Evolutionary conservation across 2,797 vertebrate genomes (phyloP).

Genomic region (Acropternis orthonyx): DNA sequence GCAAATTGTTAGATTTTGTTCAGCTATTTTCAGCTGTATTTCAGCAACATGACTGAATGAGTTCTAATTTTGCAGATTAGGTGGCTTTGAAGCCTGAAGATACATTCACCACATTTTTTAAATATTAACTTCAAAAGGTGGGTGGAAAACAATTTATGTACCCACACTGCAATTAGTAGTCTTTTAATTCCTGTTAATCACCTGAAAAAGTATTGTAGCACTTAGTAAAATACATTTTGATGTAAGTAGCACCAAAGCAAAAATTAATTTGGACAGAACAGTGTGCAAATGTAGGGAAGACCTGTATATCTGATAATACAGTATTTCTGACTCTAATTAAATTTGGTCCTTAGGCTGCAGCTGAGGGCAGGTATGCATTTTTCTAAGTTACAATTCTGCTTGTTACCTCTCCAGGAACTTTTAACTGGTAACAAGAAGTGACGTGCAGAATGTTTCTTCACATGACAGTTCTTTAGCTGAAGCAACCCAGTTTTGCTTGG

Average conservation of each 20-base stretch:
- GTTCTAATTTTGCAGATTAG: neutral
- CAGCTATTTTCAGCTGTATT: too few species aligned
- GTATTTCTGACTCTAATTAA: neutral
- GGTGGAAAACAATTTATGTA: neutral
- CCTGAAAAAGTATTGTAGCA: neutral
- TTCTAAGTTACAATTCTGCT: fast-evolving
- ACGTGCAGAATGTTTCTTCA: neutral
- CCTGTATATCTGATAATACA: neutral
- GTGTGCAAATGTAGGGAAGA: neutral
- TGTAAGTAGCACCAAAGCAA: neutral
- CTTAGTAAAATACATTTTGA: neutral
- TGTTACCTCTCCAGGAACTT: neutral
- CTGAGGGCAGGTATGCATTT: neutral
- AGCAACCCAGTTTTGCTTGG: neutral
- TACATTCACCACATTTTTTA: fast-evolving
- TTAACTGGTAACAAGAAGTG: neutral
- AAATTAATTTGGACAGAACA: neutral
- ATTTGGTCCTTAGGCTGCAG: neutral
- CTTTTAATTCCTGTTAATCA: neutral
- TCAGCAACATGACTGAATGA: neutral
- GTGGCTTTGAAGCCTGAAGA: neutral
- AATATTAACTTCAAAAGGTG: neutral
- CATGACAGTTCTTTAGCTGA: neutral
- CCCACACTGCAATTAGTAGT: neutral
- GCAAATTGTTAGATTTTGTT: neutral